Evolutionary conservation across 1,140 invertebrate species (phyloP).

Genomic region (Brachionus paranguensis): DNA sequence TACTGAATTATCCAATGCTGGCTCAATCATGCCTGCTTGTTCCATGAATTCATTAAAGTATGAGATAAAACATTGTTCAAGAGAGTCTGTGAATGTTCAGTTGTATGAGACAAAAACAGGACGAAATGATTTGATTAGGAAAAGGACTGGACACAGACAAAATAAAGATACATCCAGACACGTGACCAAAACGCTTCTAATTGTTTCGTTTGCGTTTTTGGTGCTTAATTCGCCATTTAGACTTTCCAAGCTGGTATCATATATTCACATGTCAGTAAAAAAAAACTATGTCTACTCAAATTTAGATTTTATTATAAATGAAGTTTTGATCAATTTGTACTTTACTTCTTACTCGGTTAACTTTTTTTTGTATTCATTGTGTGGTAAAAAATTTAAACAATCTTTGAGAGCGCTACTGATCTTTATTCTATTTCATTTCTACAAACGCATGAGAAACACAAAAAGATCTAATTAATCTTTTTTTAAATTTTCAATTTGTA

Average conservation of each 20-base stretch:
- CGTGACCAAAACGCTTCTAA: slow-evolving; percentile 25
- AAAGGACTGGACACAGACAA: neutral
- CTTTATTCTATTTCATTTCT: neutral
- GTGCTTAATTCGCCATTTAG: slow-evolving; percentile 36
- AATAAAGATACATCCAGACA: neutral
- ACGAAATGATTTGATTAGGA: neutral
- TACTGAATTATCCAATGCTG: neutral
- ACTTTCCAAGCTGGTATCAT: neutral
- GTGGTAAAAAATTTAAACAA: slow-evolving; percentile 25
- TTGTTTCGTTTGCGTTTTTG: slow-evolving; percentile 28
- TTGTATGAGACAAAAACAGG: neutral
- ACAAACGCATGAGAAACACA: neutral
- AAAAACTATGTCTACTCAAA: slow-evolving; percentile 24
- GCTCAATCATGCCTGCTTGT: neutral
- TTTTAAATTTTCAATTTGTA: neutral
- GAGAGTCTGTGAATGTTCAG: neutral
- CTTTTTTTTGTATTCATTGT: slow-evolving; percentile 37
- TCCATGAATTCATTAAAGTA: neutral
- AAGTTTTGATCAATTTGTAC: slow-evolving; percentile 37
- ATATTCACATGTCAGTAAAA: slow-evolving; percentile 4
- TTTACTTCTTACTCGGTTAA: slow-evolving; percentile 38
- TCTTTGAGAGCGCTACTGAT: neutral
- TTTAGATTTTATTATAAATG: slow-evolving; percentile 28
- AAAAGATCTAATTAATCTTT: neutral
- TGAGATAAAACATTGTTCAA: neutral